These are phyloP conservation scores for Chalcis sispes DNA, from an alignment of 2,888 invertebrate species.

Conservation along the genomic window DNA sequence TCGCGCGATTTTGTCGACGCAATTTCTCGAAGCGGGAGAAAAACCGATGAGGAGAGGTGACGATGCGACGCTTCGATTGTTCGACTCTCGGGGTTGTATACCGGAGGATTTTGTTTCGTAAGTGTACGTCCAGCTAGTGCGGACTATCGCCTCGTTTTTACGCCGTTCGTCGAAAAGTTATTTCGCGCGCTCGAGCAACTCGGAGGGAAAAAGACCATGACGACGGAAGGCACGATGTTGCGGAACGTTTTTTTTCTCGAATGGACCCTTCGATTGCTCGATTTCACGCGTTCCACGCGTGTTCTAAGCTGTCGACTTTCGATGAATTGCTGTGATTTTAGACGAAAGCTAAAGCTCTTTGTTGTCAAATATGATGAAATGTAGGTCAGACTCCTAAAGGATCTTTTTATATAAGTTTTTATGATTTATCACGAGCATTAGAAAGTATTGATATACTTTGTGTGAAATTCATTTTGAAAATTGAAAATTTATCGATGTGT, in stretches of 20 bases:
- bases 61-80: too few relatives aligned
- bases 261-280: slow-evolving; percentile 33
- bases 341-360: slow-evolving; percentile 8
- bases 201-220: not conserved
- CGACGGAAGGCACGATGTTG: not conserved
- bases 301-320: not conserved
- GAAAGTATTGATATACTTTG: too few relatives aligned
- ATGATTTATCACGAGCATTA: not conserved
- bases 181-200: not conserved
- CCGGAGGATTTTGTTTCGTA: too few relatives aligned
- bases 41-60: too few relatives aligned
- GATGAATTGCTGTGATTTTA: slow-evolving; percentile 16
- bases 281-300: slow-evolving; percentile 23
- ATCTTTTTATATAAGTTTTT: not conserved
- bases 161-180: not conserved
- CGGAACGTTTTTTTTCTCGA: not conserved
- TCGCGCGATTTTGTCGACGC: too few relatives aligned
- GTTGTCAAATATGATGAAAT: not conserved
- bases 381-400: slow-evolving; percentile 17
- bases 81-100: too few relatives aligned
- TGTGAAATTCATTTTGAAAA: too few relatives aligned
- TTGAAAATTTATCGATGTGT: too few relatives aligned
- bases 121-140: too few relatives aligned
- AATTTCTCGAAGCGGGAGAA: too few relatives aligned
- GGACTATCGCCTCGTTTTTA: not conserved